Evolutionary conservation across 1,140 invertebrate species (phyloP), one percentile per base, ranked within the genome.

Genomic region (Procambarus clarkii): DNA sequence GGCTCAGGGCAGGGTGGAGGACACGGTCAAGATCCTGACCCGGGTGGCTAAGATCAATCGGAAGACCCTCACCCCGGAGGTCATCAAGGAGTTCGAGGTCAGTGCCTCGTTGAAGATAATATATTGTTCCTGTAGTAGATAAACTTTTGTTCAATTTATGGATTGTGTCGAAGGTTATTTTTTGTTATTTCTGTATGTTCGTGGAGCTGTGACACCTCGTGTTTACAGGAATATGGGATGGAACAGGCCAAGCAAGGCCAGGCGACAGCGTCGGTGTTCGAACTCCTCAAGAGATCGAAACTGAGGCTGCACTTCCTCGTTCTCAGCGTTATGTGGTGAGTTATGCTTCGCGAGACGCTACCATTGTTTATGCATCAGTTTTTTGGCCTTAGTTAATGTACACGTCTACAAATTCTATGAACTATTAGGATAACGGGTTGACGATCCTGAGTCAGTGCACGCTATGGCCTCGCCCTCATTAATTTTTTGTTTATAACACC

Each of bases 291-390:
- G 54, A 91, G 80, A 8, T 81, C 88, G 0, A 69, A 64, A 50
- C 54, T 91, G 21, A 84, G 88, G 45, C 21, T 18, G 11, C 82
- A 81, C 4, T 91, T 91, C 88, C 24, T 91, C 7, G 54, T 79
- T 0, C 88, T 91, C 48, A 78, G 88, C 21, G 46, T 91, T 34
- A 91, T 85, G 88, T 91, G 88, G 88, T 91, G 69, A 91, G 88
- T 88, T 64, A 21, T 64, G 9, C 50, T 54, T 54, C 34, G 0
- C 34, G 34, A 34, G 34, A 34, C 34, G 34, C 34, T 34, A 34
- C 34, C 34, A 34, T 34, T 34, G 34, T 34, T 34, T 34, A 0
- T 34, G 34, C 34, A 34, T 34, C 34, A 0, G 34, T 34, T 34
- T 34, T 34, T 34, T 34, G 34, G 34, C 34, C 34, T 34, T 34